Evolutionary conservation across 2,113 vertebrate species (phyloP).

Genomic region (Todiramphus saurophagus): DNA sequence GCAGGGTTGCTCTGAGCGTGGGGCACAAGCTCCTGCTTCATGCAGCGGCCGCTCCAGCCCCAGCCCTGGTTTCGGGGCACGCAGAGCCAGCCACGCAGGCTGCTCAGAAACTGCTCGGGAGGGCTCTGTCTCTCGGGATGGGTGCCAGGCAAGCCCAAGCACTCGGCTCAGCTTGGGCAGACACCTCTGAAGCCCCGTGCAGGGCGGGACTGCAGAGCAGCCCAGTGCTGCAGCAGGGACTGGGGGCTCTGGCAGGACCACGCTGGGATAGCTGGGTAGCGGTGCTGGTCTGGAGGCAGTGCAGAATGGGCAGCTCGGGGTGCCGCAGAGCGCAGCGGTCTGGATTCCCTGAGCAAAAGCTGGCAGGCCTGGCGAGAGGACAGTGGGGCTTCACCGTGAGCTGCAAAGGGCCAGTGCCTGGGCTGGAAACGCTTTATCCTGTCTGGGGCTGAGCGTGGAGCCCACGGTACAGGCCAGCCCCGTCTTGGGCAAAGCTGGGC

Average conservation of each 20-base stretch:
- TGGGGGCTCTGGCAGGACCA: accelerated
- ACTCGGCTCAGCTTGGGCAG: not conserved
- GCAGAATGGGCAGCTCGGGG: accelerated
- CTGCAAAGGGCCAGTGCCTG: not conserved
- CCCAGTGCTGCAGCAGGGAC: not conserved
- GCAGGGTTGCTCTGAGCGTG: accelerated
- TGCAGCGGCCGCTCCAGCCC: not conserved
- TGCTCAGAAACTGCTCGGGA: not conserved
- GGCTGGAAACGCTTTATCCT: not conserved
- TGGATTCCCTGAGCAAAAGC: accelerated
- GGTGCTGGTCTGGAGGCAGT: accelerated
- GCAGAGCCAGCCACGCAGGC: accelerated
- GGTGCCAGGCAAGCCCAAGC: not conserved
- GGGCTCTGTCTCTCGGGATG: not conserved
- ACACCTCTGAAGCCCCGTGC: not conserved
- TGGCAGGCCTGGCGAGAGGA: not conserved
- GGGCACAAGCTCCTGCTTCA: accelerated
- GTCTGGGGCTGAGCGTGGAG: accelerated
- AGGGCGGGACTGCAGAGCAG: not conserved
- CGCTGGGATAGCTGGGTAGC: accelerated
- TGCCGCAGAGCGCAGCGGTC: not conserved
- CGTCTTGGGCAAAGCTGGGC: accelerated
- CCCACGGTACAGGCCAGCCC: accelerated
- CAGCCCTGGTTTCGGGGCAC: accelerated
- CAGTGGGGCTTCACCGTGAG: accelerated